Base-by-base conservation (phyloP, 1,140 invertebrate genomes). In the Potamilus streckersoni region DNA sequence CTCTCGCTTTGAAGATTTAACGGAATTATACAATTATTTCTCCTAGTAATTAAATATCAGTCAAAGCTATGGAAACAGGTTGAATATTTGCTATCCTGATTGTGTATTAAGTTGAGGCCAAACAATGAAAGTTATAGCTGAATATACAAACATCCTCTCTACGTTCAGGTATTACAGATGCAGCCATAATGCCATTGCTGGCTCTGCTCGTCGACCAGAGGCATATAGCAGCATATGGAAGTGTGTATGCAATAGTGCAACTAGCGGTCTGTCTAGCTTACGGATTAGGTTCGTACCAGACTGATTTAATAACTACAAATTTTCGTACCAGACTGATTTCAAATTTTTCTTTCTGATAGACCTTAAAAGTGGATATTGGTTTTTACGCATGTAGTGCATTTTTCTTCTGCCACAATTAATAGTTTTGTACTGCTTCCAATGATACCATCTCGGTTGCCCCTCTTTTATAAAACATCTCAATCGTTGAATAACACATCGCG, bases 251-350 rank as follows among this genome's bases (percentile, higher is more conserved):
- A 16, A 97, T 99, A 79, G 97, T 97, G 14, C 98, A 99, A 88
- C 95, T 99, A 2, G 97, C 98, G 5, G 98, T 99, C 89, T 99
- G 98, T 90, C 92, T 99, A 23, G 97, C 97, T 72, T 99, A 98
- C 88, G 96, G 96, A 70, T 93, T 99, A 72, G 97, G 97, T 95
- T 84, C 85, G 89, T 86, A 23, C 13, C 16, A 49, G 38, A 49
- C 38, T 6, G 38, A 11, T 11, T 49, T 49, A 19, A 14, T 31
- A 19, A 14, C 66, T 31, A 27, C 57, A 14, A 15, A 58, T 12
- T 49, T 63, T 17, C 85, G 89, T 86, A 23, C 13, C 16, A 49
- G 38, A 49, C 38, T 6, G 38, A 11, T 11, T 49, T 49, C 57
- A 14, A 15, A 58, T n/a, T 19, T 6, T 31, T 63, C 61, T 59